Conservation (phyloP, 2,888 invertebrate genomes). For the Galerucella calmariensis region DNA sequence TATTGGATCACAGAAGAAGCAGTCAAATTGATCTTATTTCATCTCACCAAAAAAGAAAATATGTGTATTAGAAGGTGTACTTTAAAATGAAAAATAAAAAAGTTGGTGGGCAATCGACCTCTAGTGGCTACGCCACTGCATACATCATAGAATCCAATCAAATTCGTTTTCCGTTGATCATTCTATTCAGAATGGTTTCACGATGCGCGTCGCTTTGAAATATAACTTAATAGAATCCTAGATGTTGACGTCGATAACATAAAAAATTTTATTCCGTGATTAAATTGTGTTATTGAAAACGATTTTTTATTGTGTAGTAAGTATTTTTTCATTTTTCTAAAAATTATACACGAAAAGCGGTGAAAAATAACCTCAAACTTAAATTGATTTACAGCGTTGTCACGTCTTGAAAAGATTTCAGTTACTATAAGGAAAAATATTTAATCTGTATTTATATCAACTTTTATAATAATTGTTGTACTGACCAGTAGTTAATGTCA, state of each 20-base stretch:
- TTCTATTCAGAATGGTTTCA: neutral
- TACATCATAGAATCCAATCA: too few species aligned
- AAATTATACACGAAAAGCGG: neutral
- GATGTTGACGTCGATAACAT: neutral
- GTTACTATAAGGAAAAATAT: neutral
- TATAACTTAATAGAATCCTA: neutral
- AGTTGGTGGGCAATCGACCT: too few species aligned
- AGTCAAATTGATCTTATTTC: too few species aligned
- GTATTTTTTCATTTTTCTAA: neutral
- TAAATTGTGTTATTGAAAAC: neutral
- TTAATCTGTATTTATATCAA: neutral
- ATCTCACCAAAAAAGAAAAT: too few species aligned
- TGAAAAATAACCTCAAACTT: conserved; percentile 9
- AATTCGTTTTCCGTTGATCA: neutral
- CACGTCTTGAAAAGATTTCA: neutral
- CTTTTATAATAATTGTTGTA: neutral
- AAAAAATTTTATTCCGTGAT: neutral
- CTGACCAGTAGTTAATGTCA: too few species aligned
- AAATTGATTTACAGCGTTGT: conserved; percentile 1
- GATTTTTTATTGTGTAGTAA: neutral
- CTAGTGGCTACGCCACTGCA: too few species aligned
- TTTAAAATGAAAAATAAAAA: too few species aligned
- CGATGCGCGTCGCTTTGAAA: neutral
- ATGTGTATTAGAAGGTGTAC: too few species aligned
- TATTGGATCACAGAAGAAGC: too few species aligned